A percentile compares a stretch with the other conserved stretches of the same genome.
phyloP scores from a whole-genome alignment of 2,113 vertebrate genomes.

The Clarias magur region DNA sequence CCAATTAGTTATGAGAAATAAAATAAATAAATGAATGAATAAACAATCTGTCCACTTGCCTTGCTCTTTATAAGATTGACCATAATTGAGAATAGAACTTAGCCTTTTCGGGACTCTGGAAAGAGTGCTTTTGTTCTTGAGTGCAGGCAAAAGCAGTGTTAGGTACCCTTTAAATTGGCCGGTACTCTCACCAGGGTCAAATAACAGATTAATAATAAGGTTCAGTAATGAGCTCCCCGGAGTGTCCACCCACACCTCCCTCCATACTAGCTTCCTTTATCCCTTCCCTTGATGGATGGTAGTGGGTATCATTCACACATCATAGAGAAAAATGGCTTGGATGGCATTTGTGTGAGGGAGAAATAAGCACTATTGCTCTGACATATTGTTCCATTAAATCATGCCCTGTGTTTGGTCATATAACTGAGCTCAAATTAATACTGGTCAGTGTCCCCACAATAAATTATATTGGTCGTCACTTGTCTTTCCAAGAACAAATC shows the following conservation, averaged over 20 bases:
- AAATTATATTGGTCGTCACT: slow-evolving; percentile 12
- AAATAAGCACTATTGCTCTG: slow-evolving; percentile 67
- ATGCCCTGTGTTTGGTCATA: not conserved
- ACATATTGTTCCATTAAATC: slow-evolving; percentile 64
- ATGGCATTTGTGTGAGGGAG: slow-evolving; percentile 72
- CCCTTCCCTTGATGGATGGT: slow-evolving; percentile 70
- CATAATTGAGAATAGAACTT: slow-evolving; percentile 34
- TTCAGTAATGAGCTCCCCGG: slow-evolving; percentile 78
- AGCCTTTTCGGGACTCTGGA: slow-evolving; percentile 47
- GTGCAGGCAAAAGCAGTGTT: slow-evolving; percentile 68
- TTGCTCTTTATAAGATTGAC: slow-evolving; percentile 34
- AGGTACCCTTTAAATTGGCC: slow-evolving; percentile 69
- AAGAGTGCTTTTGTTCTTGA: slow-evolving; percentile 67
- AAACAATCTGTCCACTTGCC: slow-evolving; percentile 36
- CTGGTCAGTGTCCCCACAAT: not conserved
- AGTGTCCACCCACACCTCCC: slow-evolving; percentile 65
- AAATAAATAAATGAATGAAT: not conserved
- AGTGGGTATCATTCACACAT: slow-evolving; percentile 73
- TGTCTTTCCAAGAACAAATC: not conserved
- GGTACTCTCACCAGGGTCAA: slow-evolving; percentile 74
- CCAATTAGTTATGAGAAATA: slow-evolving; percentile 6
- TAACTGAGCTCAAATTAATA: slow-evolving; percentile 13
- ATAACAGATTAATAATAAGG: slow-evolving; percentile 77
- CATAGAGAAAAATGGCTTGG: slow-evolving; percentile 68
- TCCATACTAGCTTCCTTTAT: slow-evolving; percentile 65